Evolutionary conservation across 2,888 invertebrate genomes (phyloP), one percentile per base, ranked within the genome.

Genomic region (Schizaphis graminum): DNA sequence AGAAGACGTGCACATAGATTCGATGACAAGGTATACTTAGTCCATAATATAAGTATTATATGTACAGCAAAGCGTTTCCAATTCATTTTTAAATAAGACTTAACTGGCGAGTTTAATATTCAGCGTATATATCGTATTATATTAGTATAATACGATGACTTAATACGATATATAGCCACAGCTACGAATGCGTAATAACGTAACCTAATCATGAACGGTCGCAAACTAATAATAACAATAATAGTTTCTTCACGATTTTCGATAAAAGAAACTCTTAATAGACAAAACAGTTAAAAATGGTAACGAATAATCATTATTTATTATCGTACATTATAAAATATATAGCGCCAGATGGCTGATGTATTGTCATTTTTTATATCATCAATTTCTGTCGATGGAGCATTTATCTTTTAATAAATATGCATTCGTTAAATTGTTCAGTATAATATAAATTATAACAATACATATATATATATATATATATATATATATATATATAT

Each of bases 1-100:
- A 41, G 97, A 97, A 95, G 96, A 96, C 95, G 96, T 97, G 95
- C 97, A 97, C 95, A 96, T 97, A 95, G 97, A 97, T 95, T 96
- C 96, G 92, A 97, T 97, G 95, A 97, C 97, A 92, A 95, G 95
- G 95, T 95, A 94, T 16, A 1, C 28, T 44, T 16, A 4, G 35
- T 41, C 24, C 28, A 61, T 61, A 47, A 47, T 47, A 67, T 44
- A n/a, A n/a, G n/a, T n/a, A 88, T 89, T 26, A 26, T 85, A 24
- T 10, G 1, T 44, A 44, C 28, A 85, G 26, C 3, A 85, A 85
- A 85, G 11, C 3, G 2, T 44, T 35, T 44, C 4, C 85, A 3
- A 26, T 44, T 44, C 0, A 44, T 44, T 85, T 85, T 41, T 85
- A 10, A 85, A 85, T 44, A 85, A 85, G 28, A 44, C 44, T 85